A percentile compares a stretch with the other conserved stretches of the same genome.
Evolutionary conservation across 2,797 vertebrate species (phyloP).

Genomic region (Poecilia picta): DNA sequence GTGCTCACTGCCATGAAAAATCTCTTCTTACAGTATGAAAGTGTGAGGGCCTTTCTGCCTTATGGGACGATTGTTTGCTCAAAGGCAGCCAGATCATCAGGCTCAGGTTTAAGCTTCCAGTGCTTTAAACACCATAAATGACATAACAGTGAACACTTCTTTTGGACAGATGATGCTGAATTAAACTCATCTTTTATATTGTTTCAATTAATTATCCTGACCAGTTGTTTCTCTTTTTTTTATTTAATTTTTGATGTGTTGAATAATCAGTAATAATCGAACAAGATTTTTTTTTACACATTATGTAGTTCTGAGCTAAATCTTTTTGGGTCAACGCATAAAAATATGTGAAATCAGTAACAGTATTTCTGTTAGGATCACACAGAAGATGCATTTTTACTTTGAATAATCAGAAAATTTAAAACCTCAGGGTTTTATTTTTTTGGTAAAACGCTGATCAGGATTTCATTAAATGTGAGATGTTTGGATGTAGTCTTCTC

Average conservation of each 20-base stretch:
- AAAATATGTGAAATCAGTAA: not conserved
- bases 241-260: not conserved
- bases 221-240: not conserved
- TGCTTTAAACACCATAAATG: slow-evolving; percentile 53
- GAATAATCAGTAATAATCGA: not conserved
- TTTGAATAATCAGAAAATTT: not conserved
- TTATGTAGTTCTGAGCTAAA: not conserved
- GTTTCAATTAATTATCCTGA: not conserved
- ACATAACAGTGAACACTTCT: slow-evolving; percentile 65
- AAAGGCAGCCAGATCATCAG: slow-evolving; percentile 67
- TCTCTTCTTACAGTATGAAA: slow-evolving; percentile 60
- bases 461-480: not conserved
- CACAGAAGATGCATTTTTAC: not conserved
- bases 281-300: not conserved
- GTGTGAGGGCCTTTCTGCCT: slow-evolving; percentile 63
- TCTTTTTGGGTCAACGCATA: not conserved
- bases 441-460: not conserved
- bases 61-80: slow-evolving; percentile 66
- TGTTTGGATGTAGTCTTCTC: not conserved
- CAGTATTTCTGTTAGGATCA: slow-evolving; percentile 15
- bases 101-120: slow-evolving; percentile 66
- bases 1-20: slow-evolving; percentile 45
- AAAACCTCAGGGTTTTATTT: not conserved
- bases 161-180: slow-evolving; percentile 16
- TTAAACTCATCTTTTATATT: not conserved